Evolutionary conservation across 1,140 invertebrate species (phyloP).

Genomic region (Drosophila carrolli): DNA sequence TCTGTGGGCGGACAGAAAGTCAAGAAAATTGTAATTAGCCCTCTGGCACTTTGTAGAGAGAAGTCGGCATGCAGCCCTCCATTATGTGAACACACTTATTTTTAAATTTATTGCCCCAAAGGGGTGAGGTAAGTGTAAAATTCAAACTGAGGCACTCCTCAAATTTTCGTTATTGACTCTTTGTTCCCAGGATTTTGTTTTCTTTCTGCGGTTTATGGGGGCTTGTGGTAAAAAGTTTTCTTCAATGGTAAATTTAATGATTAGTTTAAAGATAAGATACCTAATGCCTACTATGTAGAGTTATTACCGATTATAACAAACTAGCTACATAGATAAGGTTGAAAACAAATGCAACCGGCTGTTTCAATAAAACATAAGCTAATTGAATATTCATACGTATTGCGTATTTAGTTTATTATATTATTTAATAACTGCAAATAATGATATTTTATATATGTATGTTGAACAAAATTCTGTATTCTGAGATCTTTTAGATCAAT

Average conservation of each 20-base stretch:
- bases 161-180: constrained; percentile 8
- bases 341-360: neutral
- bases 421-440: neutral
- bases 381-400: neutral
- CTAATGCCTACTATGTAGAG: neutral
- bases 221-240: neutral
- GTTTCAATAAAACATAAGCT: neutral
- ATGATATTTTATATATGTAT: too few relatives aligned
- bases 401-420: neutral
- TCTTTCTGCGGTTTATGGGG: neutral
- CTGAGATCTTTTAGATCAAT: too few relatives aligned
- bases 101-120: constrained; percentile 1
- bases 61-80: neutral
- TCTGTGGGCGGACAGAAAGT: constrained; percentile 86
- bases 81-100: constrained; percentile 2
- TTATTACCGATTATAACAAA: neutral
- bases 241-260: neutral
- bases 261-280: neutral
- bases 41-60: neutral
- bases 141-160: constrained; percentile 5
- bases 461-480: too few relatives aligned
- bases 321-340: neutral
- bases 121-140: constrained; percentile 2
- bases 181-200: neutral
- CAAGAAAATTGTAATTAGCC: neutral